Evolutionary conservation across 1,140 invertebrate species (phyloP), one percentile per base, ranked within the genome.

Genomic region (Apocrypta bakeri): DNA sequence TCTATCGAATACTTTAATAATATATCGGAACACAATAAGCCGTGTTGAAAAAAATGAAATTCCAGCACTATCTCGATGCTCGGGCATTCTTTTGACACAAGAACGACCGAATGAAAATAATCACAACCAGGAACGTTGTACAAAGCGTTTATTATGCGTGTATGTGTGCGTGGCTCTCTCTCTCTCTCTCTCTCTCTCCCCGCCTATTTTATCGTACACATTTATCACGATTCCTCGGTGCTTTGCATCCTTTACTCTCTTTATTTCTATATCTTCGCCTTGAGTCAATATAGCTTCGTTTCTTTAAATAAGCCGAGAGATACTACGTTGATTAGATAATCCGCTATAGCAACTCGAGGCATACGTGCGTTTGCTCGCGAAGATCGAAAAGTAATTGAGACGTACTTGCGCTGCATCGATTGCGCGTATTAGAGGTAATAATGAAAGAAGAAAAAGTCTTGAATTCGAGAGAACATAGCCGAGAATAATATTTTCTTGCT

Each of bases 301-400:
- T n/a, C 48, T 56, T 56, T 56, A 21, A 21, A 56, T 56, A 56
- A 56, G 21, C 48, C 48, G 21, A 27, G 63, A 66, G 24, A 66
- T 66, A 66, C 27, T 17, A 3, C 8, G 63, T 66, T 66, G 63
- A 66, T 66, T 66, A 66, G 63, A 66, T 66, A 66, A 66, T 66
- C 63, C 8, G 25, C 25, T 21, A 61, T 61, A 56, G 48, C 48
- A 17, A 56, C 48, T 56, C 17, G 17, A 56, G 48, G 48, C 48
- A 21, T n/a, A 21, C 21, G 14, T 56, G 48, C 21, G 17, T n/a
- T n/a, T n/a, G 21, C 48, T 56, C 48, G 48, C 6, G 48, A 17
- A 7, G 48, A 56, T 56, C 48, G 48, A 56, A 56, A 56, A 56
- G 48, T 21, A 56, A 56, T 56, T 56, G 48, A 56, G 17, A 21